Conservation (phyloP, 2,888 invertebrate species). For the Ischnura elegans region DNA sequence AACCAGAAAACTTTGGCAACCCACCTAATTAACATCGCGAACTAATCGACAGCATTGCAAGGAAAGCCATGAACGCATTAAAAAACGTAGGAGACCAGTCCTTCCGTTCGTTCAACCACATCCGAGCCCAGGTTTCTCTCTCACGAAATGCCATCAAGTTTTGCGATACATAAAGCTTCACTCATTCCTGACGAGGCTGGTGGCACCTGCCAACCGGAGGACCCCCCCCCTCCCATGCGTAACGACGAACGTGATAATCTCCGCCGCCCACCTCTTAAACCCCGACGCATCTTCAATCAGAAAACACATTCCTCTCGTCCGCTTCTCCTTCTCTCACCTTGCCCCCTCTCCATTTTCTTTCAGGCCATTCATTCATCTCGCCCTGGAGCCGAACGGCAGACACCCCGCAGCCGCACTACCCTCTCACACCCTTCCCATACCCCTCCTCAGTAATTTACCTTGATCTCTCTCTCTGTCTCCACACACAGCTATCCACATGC, state of each 20-base stretch:
- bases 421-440: not conserved
- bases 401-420: not conserved
- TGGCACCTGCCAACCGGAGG: not conserved
- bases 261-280: not conserved
- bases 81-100: too few relatives aligned
- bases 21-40: too few relatives aligned
- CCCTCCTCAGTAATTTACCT: not conserved
- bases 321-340: not conserved
- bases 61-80: too few relatives aligned
- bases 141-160: too few relatives aligned
- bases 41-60: too few relatives aligned
- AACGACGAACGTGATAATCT: not conserved
- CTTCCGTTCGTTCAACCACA: too few relatives aligned
- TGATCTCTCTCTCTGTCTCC: not conserved
- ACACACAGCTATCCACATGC: too few relatives aligned
- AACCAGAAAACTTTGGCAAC: too few relatives aligned
- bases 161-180: not conserved
- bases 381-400: not conserved
- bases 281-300: not conserved
- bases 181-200: not conserved
- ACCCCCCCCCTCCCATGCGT: not conserved
- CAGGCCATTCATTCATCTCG: not conserved
- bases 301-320: not conserved
- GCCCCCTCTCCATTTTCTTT: not conserved
- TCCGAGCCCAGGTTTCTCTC: too few relatives aligned